phyloP scores from a whole-genome alignment of 2,888 invertebrate genomes.

The Xylocampa areola region DNA sequence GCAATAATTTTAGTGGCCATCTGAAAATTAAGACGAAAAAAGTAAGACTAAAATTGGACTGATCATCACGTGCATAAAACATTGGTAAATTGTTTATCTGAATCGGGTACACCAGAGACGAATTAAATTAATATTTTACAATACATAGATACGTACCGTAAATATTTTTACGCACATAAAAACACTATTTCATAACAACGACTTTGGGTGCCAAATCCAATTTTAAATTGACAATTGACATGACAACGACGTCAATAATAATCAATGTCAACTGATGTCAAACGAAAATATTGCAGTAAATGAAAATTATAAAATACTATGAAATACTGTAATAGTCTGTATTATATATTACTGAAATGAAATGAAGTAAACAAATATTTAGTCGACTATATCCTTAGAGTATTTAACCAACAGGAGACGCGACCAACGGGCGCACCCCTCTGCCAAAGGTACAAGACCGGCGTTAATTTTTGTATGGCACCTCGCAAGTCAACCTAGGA shows the following conservation, averaged over 20 bases:
- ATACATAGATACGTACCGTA: slow-evolving; percentile 32
- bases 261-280: no score
- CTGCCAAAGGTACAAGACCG: no score
- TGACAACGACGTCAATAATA: slow-evolving; percentile 6
- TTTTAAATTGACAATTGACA: slow-evolving; percentile 15
- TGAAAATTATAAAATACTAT: no score
- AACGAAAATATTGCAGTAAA: no score
- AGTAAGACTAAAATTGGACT: not conserved
- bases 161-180: slow-evolving; percentile 39
- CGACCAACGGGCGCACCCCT: no score
- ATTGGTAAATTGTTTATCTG: not conserved
- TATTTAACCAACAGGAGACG: no score
- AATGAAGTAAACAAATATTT: no score
- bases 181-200: slow-evolving; percentile 53
- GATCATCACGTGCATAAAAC: not conserved
- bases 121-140: not conserved
- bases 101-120: not conserved
- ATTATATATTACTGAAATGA: no score
- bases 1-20: slow-evolving; percentile 95
- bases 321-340: no score
- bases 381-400: no score
- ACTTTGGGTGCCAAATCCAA: slow-evolving; percentile 45
- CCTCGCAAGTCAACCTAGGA: no score
- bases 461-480: no score
- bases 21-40: slow-evolving; percentile 63